Base-by-base conservation (phyloP, 2,888 invertebrate genomes). In the Rhorus exstirpatorius region DNA sequence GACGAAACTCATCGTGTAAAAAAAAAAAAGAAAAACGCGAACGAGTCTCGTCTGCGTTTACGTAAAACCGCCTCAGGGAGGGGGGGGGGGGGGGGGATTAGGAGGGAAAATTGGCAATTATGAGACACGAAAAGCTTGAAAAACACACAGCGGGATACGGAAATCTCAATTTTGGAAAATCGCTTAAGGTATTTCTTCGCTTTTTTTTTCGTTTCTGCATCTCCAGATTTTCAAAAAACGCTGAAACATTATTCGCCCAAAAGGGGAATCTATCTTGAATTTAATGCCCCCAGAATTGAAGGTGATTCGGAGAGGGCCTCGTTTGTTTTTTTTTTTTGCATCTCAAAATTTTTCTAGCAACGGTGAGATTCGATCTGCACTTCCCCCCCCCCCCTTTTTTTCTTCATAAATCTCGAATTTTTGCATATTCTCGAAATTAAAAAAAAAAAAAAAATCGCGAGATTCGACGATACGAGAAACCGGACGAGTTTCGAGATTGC, bases 81-180 rank as follows among this genome's bases (percentile, higher is more conserved):
- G 17, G 10, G 4, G 46, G n/a, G 70, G n/a, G 4, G 38, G 14
- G 0, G 26, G 58, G 21, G 19, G 21, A 31, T 31, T n/a, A n/a
- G 19, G 31, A 17, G 8, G 55, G 41, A 44, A 26, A 46, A 49
- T 67, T 35, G 67, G 67, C 67, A 76, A 58, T 76, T 49, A 67
- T 71, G 71, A 67, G 70, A 82, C 82, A 82, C 70, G 58, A 63
- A 79, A 82, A 84, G 79, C 81, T 78, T 68, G 74, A 60, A 75
- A 83, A 74, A 83, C 84, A 83, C 77, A 80, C 79, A 84, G 79
- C 80, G 61, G 79, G 83, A 65, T 83, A 83, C 61, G 68, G 76
- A 80, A 83, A 75, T 83, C 24, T 79, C 81, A 68, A 72, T 70
- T 67, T 78, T 65, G 19, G 35, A 61, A 81, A 41, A 61, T 19